Evolutionary conservation across 1,140 invertebrate genomes (phyloP), one percentile per base, ranked within the genome.

Genomic region (Drosophila nasuta): DNA sequence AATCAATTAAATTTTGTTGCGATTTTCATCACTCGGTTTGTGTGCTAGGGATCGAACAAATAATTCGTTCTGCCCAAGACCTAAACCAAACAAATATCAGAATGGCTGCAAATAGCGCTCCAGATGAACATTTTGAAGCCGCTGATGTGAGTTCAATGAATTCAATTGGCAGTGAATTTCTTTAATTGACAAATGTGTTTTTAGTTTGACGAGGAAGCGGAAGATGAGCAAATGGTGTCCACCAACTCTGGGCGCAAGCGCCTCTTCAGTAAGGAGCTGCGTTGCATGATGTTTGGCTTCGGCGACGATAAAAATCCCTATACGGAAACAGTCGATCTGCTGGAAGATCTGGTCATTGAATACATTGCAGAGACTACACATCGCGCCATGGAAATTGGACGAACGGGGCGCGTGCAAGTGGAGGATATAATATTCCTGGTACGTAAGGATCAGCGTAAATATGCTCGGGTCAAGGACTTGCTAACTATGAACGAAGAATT

Each of bases 251-350:
- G 96, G 13, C 93, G 96, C 20, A 98, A 97, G 93, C 93, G 97
- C 56, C 91, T 98, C 1, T 98, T 98, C 78, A 97, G 97, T 38
- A 98, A 98, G 92, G 97, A 98, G 93, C 93, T 99, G 46, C 94
- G 98, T 41, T 99, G 98, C 88, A 99, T 99, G 98, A 99, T 99
- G 98, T 99, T 98, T 93, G 99, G 99, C 0, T 99, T 99, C 95
- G 99, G 99, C n/a, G 99, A 99, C 93, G 98, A 99, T 93, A 97
- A 98, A 92, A 99, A 99, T 94, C 98, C 99, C 0, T 99, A 99
- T 87, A 99, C 98, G 25, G 98, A 99, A 94, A 99, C 98, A 92
- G 98, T 99, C 0, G 99, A 99, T 92, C 94, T 99, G 45, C 94
- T 99, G 10, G 99, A 99, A 94, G 98, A 99, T 94, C 93, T 99